Evolutionary conservation across 1,140 invertebrate genomes (phyloP).

Genomic region (Philopotamus ludificatus): DNA sequence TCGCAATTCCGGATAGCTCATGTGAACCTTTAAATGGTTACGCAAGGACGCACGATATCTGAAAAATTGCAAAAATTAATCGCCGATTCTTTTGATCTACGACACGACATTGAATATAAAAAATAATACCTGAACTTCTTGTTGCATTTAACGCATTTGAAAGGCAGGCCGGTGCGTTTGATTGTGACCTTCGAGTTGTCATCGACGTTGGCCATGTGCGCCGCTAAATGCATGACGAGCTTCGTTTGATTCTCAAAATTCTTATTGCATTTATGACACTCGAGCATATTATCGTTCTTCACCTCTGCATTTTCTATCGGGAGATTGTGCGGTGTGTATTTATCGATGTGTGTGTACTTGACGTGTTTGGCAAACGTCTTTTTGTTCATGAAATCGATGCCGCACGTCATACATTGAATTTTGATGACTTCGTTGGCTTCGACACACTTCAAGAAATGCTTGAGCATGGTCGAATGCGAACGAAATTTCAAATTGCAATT

Average conservation of each 20-base stretch:
- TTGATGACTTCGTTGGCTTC: conserved; percentile 5
- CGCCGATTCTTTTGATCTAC: not conserved
- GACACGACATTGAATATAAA: not conserved
- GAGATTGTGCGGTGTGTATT: not conserved
- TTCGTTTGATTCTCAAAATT: conserved; percentile 46
- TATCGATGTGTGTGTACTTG: conserved; percentile 19
- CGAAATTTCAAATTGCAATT: conserved; percentile 33
- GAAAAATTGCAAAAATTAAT: not conserved
- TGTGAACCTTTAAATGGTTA: conserved; percentile 16
- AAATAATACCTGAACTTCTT: conserved; percentile 36
- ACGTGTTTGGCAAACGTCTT: conserved; percentile 31
- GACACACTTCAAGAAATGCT: conserved; percentile 31
- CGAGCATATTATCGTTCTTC: conserved; percentile 28
- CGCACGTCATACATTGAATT: conserved; percentile 33
- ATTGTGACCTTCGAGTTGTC: conserved; percentile 29
- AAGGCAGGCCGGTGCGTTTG: not conserved
- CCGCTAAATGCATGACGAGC: conserved; percentile 50
- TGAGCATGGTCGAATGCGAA: conserved; percentile 26
- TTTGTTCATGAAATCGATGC: conserved; percentile 23
- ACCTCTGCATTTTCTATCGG: not conserved
- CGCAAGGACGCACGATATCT: conserved; percentile 12
- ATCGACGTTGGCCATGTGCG: conserved; percentile 50
- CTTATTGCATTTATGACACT: conserved; percentile 50
- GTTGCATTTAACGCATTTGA: conserved; percentile 31
- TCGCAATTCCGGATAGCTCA: conserved; percentile 36